phyloP scores from a whole-genome alignment of 35 echinoderm and acorn worm species.

The Diadema setosum region DNA sequence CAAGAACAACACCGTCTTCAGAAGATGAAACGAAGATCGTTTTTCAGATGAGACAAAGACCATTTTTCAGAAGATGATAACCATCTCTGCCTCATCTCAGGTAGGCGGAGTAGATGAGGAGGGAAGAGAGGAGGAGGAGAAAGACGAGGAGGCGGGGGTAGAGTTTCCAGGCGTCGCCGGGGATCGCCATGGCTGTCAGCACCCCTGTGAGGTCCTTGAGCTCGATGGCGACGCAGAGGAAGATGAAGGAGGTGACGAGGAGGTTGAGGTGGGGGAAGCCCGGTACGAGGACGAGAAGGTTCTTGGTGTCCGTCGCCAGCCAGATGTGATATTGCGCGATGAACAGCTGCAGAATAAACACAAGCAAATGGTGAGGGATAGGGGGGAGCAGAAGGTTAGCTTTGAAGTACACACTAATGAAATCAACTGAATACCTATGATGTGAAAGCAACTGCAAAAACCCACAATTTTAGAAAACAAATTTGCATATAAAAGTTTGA shows the following conservation, averaged over 20 bases:
- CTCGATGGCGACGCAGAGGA: slow-evolving; percentile 82
- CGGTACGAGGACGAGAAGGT: slow-evolving; percentile 65
- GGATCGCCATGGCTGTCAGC: slow-evolving; percentile 40
- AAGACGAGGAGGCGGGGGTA: background rate
- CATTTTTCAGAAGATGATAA: too few species aligned
- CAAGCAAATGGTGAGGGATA: too few species aligned
- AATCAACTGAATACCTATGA: too few species aligned
- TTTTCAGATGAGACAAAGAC: too few species aligned
- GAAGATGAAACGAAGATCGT: too few species aligned
- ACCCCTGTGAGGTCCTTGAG: slow-evolving; percentile 40
- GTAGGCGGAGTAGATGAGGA: background rate
- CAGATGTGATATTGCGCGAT: slow-evolving; percentile 95
- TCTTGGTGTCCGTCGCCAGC: slow-evolving; percentile 85
- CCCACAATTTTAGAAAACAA: too few species aligned
- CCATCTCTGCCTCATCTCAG: too few species aligned
- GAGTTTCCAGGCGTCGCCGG: slow-evolving; percentile 30
- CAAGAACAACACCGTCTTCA: too few species aligned
- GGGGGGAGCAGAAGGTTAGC: too few species aligned
- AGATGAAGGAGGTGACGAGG: slow-evolving; percentile 81
- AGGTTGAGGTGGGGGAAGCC: slow-evolving; percentile 76
- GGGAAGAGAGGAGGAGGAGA: background rate
- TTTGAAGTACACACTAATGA: too few species aligned
- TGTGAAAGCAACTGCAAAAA: too few species aligned
- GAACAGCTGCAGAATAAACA: slow-evolving; percentile 72
- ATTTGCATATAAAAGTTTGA: too few species aligned